A percentile compares a stretch with the other conserved stretches of the same genome.
Evolutionary conservation across 2,888 invertebrate species (phyloP).

Genomic region (Cataglyphis altisquamis): DNA sequence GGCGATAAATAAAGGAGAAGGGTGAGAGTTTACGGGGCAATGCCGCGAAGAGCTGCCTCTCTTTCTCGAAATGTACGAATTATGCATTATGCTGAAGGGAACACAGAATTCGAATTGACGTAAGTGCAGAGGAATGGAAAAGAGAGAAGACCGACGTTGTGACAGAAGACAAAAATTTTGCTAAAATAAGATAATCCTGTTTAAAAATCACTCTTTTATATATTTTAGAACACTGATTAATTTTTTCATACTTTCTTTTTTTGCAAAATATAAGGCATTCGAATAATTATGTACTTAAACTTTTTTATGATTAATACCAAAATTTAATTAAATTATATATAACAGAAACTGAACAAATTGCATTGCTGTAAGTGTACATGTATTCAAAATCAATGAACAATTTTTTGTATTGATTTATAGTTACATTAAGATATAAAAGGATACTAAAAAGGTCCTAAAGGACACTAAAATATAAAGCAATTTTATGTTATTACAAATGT

Average conservation of each 20-base stretch:
- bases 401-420: not conserved
- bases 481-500: too few species aligned
- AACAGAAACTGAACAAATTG: not conserved
- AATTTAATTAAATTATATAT: not conserved
- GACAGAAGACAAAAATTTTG: not conserved
- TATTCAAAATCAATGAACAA: not conserved
- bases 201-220: not conserved
- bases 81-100: constrained; percentile 71
- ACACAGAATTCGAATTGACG: constrained; percentile 69
- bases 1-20: constrained; percentile 75
- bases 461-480: too few species aligned
- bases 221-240: not conserved
- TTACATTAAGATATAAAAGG: too few species aligned
- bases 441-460: too few species aligned
- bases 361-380: not conserved
- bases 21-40: constrained; percentile 66
- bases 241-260: not conserved
- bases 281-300: not conserved
- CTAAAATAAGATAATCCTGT: not conserved
- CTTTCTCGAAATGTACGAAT: constrained; percentile 67
- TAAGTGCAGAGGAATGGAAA: constrained; percentile 58
- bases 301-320: not conserved
- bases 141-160: constrained; percentile 57
- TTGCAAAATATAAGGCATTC: not conserved
- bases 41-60: constrained; percentile 54